Conservation (phyloP, 2,888 invertebrate genomes). For the Ischnura elegans region DNA sequence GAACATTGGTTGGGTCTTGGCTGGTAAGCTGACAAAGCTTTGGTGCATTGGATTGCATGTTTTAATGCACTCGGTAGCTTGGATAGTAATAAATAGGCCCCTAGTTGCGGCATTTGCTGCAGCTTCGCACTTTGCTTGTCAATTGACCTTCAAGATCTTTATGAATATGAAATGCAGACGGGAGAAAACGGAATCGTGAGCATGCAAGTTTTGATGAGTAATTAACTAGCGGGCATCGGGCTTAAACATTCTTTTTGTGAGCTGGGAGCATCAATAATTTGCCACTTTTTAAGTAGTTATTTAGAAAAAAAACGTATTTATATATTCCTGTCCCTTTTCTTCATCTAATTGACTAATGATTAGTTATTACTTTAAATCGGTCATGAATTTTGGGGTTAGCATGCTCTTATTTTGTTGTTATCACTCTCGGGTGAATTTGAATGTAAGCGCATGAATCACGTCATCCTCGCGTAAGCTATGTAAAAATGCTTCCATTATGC, state of each 20-base stretch:
- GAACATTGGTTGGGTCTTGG: slow-evolving; percentile 7
- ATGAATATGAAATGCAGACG: slow-evolving; percentile 1
- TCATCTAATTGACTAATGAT: not conserved
- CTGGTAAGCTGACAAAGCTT: slow-evolving; percentile 40
- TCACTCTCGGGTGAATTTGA: not conserved
- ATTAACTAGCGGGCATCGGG: slow-evolving; percentile 30
- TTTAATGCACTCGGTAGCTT: slow-evolving; percentile 37
- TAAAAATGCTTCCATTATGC: not conserved
- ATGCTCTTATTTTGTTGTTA: not conserved
- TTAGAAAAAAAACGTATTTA: slow-evolving; percentile 12
- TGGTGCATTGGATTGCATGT: slow-evolving; percentile 55
- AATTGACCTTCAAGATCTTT: too few relatives aligned
- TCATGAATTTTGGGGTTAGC: not conserved
- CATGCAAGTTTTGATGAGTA: slow-evolving; percentile 45
- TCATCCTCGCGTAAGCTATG: not conserved
- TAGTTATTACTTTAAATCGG: not conserved
- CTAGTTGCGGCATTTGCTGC: slow-evolving; percentile 58
- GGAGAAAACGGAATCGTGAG: slow-evolving; percentile 1
- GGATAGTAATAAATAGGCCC: slow-evolving; percentile 33
- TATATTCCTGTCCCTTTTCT: not conserved
- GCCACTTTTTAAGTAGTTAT: not conserved
- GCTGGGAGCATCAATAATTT: not conserved
- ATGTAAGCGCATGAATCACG: not conserved
- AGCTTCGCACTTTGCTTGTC: slow-evolving; percentile 55
- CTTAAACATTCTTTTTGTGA: not conserved